phyloP scores from a whole-genome alignment of 1,140 invertebrate genomes.

The Heliconius melpomene region DNA sequence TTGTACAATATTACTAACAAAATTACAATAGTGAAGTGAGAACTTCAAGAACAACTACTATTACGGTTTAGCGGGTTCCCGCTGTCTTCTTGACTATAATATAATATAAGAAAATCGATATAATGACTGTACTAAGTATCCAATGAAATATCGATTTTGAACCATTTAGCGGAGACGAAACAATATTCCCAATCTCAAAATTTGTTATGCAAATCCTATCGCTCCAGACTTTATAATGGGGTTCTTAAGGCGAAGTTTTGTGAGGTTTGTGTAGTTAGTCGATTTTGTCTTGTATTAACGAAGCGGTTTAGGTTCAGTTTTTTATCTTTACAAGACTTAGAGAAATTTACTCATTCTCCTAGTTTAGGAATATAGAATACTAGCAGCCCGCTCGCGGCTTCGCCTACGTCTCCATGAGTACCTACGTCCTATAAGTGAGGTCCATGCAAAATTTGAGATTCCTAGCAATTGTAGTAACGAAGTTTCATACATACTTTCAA shows the following conservation, averaged over 20 bases:
- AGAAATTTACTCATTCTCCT: background rate
- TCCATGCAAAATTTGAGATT: too few species aligned
- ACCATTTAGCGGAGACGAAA: conserved; percentile 20
- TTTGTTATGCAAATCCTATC: conserved; percentile 20
- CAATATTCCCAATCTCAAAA: conserved; percentile 18
- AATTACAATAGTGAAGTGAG: too few species aligned
- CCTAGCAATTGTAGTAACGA: too few species aligned
- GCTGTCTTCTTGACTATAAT: too few species aligned
- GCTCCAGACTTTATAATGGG: conserved; percentile 19
- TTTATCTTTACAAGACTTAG: background rate
- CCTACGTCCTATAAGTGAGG: too few species aligned
- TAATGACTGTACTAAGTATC: conserved; percentile 12
- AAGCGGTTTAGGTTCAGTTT: background rate
- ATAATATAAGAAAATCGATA: background rate
- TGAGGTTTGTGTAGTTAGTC: conserved; percentile 2
- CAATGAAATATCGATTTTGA: conserved; percentile 19
- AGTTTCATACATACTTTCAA: too few species aligned
- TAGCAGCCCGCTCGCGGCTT: too few species aligned
- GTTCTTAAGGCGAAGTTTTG: conserved; percentile 17
- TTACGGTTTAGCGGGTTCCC: too few species aligned
- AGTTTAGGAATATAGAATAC: too few species aligned
- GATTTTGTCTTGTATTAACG: conserved; percentile 9
- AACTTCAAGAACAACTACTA: too few species aligned
- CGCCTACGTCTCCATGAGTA: too few species aligned
- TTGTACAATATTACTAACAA: too few species aligned